A percentile compares a stretch with the other conserved stretches of the same genome.
phyloP scores from a whole-genome alignment of 2,113 vertebrate genomes.

The Campylomormyrus numenius region DNA sequence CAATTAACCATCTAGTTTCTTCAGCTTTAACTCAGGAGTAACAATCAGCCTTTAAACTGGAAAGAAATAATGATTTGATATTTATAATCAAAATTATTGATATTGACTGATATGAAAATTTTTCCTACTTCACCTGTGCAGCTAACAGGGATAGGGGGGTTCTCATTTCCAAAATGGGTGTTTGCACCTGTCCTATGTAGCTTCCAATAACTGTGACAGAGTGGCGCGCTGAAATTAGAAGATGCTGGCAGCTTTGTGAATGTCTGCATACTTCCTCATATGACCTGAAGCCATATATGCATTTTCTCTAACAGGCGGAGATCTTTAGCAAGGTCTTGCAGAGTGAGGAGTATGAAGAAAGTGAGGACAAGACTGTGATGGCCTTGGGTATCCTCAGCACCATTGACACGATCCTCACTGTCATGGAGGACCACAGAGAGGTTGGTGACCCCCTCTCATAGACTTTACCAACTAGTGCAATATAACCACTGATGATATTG shows the following conservation, averaged over 20 bases:
- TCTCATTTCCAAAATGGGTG: neutral
- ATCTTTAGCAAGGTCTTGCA: constrained; percentile 93
- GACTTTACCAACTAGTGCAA: too few relatives aligned
- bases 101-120: neutral
- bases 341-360: constrained; percentile 91
- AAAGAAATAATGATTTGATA: too few relatives aligned
- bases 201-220: neutral
- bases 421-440: constrained; percentile 93
- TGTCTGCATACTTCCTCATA: neutral
- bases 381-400: constrained; percentile 91
- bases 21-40: too few relatives aligned
- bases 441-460: constrained; percentile 43
- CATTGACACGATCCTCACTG: constrained; percentile 90
- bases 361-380: constrained; percentile 94
- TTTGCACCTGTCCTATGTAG: neutral
- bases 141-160: neutral
- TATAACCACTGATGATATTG: too few relatives aligned
- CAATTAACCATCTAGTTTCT: too few relatives aligned
- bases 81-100: neutral
- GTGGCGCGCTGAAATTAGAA: neutral
- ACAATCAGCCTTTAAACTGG: too few relatives aligned
- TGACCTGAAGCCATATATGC: neutral
- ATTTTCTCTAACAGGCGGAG: constrained; percentile 69
- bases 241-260: neutral
- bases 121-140: neutral